These are phyloP conservation scores for Galaxias olidus DNA, from an alignment of 2,797 vertebrate genomes.

Conservation along the genomic window DNA sequence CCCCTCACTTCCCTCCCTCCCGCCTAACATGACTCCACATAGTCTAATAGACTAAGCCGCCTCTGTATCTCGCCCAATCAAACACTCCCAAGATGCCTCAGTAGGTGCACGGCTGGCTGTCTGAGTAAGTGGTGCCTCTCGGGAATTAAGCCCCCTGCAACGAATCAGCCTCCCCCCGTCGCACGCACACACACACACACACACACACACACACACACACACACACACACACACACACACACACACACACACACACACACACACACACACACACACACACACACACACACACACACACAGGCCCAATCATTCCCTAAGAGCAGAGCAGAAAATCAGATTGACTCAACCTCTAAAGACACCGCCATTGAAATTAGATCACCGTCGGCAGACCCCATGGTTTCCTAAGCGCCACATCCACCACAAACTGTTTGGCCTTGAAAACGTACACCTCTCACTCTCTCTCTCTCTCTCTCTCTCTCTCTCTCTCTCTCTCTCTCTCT, in stretches of 20 bases:
- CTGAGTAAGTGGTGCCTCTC: conserved; percentile 68
- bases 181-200: background rate
- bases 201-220: conserved; percentile 26
- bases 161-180: conserved; percentile 20
- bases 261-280: conserved; percentile 20
- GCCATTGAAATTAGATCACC: conserved; percentile 79
- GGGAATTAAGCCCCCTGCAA: conserved; percentile 68
- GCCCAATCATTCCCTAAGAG: conserved; percentile 56
- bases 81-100: conserved; percentile 65
- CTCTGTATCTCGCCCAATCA: conserved; percentile 58
- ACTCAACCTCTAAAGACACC: conserved; percentile 71
- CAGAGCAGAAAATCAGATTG: conserved; percentile 76
- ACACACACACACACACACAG: conserved; percentile 25
- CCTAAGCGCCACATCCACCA: conserved; percentile 63
- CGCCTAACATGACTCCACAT: conserved; percentile 57
- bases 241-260: conserved; percentile 25
- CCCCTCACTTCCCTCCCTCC: conserved; percentile 22
- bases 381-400: conserved; percentile 68
- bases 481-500: background rate
- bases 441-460: conserved; percentile 61
- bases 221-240: conserved; percentile 24
- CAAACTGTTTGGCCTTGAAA: conserved; percentile 76
- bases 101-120: conserved; percentile 51
- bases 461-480: conserved; percentile 20
- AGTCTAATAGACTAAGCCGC: conserved; percentile 66